Conservation (phyloP, 2,113 vertebrate genomes). For the Falco punctatus region DNA sequence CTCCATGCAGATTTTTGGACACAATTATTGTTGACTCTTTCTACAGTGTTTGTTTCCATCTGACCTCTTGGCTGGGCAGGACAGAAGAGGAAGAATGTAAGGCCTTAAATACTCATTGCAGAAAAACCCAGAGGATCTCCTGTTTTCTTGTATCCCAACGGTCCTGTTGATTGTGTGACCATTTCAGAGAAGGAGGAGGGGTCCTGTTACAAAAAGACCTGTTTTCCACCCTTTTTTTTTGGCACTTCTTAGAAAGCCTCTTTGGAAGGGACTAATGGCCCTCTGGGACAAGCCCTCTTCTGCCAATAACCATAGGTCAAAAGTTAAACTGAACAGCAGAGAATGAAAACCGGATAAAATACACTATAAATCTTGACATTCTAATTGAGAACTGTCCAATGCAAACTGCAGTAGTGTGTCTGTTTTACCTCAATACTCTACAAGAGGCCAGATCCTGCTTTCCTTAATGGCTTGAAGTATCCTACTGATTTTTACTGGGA, state of each 20-base stretch:
- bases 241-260: constrained; percentile 15
- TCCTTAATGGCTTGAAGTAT: constrained; percentile 2
- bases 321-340: constrained; percentile 59
- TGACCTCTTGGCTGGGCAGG: neutral
- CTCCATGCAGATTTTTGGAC: neutral
- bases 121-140: neutral
- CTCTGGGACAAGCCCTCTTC: constrained; percentile 39
- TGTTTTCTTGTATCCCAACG: neutral
- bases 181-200: neutral
- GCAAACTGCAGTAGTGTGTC: constrained; percentile 43
- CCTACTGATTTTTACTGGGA: constrained; percentile 23
- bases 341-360: constrained; percentile 60
- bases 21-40: neutral
- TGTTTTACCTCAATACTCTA: constrained; percentile 53
- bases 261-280: constrained; percentile 50
- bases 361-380: constrained; percentile 63
- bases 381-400: constrained; percentile 63
- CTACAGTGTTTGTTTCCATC: neutral
- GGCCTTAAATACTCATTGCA: neutral
- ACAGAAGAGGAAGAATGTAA: neutral
- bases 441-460: neutral
- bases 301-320: constrained; percentile 54
- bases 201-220: constrained; percentile 9
- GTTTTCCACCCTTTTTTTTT: constrained; percentile 23
- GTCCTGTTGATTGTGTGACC: neutral